A percentile compares a stretch with the other conserved stretches of the same genome.
These are phyloP conservation scores for Heliconius hewitsoni DNA, from an alignment of 1,140 invertebrate species.

Conservation along the genomic window DNA sequence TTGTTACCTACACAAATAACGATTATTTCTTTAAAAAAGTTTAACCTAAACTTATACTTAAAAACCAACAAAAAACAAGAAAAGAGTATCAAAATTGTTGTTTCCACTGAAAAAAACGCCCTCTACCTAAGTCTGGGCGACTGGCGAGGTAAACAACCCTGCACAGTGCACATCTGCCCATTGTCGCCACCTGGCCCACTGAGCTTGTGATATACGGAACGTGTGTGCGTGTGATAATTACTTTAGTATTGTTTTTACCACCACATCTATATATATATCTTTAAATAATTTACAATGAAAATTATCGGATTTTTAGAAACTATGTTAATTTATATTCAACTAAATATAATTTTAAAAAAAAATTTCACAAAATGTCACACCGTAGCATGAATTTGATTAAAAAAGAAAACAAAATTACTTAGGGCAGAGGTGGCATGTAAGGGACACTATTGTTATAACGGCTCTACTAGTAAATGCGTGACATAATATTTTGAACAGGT, in stretches of 20 bases:
- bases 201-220: conserved; percentile 15
- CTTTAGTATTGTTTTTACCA: neutral
- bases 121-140: conserved; percentile 19
- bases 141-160: conserved; percentile 41
- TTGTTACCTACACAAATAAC: neutral
- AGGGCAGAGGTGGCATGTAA: too few relatives aligned
- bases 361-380: too few relatives aligned
- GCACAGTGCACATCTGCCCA: conserved; percentile 35
- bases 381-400: too few relatives aligned
- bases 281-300: too few relatives aligned
- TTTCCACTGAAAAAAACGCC: conserved; percentile 23
- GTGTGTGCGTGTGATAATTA: neutral
- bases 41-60: neutral
- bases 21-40: neutral
- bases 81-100: neutral
- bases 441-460: too few relatives aligned
- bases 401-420: too few relatives aligned
- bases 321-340: too few relatives aligned
- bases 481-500: too few relatives aligned
- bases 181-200: conserved; percentile 35
- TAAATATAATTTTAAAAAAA: too few relatives aligned
- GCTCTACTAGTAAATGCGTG: too few relatives aligned
- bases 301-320: too few relatives aligned
- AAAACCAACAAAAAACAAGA: neutral
- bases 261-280: too few relatives aligned